phyloP scores from a whole-genome alignment of 1,140 invertebrate genomes.

The Leptinotarsa texana region DNA sequence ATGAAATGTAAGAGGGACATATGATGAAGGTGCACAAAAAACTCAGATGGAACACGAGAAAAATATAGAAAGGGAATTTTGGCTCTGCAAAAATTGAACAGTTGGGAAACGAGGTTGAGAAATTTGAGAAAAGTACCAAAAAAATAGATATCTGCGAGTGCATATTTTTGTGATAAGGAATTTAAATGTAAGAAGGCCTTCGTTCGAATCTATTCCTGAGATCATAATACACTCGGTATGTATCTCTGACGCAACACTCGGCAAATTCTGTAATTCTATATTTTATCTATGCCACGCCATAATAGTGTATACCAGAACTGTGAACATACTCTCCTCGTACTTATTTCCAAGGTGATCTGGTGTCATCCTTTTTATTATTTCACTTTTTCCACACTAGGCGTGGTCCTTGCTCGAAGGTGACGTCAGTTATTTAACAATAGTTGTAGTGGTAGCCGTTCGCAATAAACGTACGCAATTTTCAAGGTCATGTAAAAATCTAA shows the following conservation, averaged over 20 bases:
- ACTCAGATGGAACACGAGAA: too few species aligned
- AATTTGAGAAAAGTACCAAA: too few species aligned
- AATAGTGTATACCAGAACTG: neutral
- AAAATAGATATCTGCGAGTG: too few species aligned
- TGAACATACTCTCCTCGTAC: neutral
- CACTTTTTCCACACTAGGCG: neutral
- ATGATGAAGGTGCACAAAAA: too few species aligned
- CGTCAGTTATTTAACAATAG: conserved; percentile 6
- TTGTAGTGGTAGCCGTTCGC: neutral
- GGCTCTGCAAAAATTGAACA: too few species aligned
- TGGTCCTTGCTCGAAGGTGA: conserved; percentile 1
- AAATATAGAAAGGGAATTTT: too few species aligned
- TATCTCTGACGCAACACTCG: neutral
- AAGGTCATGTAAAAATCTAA: neutral
- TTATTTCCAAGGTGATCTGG: neutral
- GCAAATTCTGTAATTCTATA: conserved; percentile 8
- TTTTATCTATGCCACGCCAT: conserved; percentile 1
- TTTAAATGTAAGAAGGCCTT: too few species aligned
- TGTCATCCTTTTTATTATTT: conserved; percentile 6
- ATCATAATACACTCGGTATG: neutral
- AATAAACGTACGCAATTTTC: neutral
- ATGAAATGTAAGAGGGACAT: too few species aligned
- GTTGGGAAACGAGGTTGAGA: too few species aligned
- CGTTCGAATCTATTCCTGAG: too few species aligned
- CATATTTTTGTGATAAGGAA: too few species aligned